phyloP scores from a whole-genome alignment of 2,797 vertebrate species.

The Spatula versicolor region DNA sequence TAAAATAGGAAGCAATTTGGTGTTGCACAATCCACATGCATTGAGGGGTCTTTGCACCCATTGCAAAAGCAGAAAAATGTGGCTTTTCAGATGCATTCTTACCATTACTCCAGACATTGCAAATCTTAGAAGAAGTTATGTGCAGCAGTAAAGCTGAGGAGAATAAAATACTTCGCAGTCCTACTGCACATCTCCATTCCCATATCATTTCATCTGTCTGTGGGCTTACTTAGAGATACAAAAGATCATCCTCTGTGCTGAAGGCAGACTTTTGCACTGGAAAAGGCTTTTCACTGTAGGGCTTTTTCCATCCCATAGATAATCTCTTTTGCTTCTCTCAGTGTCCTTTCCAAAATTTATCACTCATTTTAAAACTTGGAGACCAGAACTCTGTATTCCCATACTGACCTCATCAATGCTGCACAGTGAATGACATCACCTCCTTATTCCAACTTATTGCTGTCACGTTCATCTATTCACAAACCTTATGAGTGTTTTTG shows the following conservation, averaged over 20 bases:
- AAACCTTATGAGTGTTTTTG: background rate
- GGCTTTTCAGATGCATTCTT: background rate
- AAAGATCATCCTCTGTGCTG: conserved; percentile 10
- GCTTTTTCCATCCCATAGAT: background rate
- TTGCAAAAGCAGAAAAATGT: background rate
- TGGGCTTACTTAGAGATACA: background rate
- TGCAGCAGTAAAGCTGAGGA: background rate
- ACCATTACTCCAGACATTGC: background rate
- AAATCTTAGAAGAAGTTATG: background rate
- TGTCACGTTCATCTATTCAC: background rate
- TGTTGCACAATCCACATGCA: background rate
- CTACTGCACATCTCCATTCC: background rate
- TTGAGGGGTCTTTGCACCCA: accelerated
- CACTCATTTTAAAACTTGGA: background rate
- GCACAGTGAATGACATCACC: background rate
- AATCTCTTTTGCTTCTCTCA: background rate
- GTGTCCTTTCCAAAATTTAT: background rate
- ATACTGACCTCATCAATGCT: background rate
- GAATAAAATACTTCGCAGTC: background rate
- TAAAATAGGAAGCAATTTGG: background rate
- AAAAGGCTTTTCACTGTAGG: background rate
- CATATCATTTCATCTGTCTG: background rate
- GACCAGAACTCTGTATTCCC: background rate
- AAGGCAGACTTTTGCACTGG: background rate
- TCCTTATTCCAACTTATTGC: background rate